phyloP scores from a whole-genome alignment of 2,888 invertebrate species.

The Adelognathus sp. region DNA sequence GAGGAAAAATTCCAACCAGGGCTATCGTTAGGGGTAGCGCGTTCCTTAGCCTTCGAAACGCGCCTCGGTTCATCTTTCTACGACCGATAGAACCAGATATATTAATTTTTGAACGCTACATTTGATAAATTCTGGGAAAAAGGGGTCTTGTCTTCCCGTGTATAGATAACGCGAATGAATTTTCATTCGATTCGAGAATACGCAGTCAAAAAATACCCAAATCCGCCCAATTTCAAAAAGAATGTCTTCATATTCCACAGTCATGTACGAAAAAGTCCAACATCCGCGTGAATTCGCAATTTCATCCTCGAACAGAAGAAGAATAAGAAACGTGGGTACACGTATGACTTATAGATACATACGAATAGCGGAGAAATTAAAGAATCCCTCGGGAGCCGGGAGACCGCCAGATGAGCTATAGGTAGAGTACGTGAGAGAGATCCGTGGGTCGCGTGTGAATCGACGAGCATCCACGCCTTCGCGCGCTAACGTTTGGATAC shows the following conservation, averaged over 20 bases:
- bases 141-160: no score
- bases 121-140: no score
- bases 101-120: no score
- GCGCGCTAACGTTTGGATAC: constrained; percentile 47
- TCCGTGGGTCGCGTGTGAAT: constrained; percentile 77
- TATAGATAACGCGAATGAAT: no score
- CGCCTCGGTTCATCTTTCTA: no score
- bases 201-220: not conserved
- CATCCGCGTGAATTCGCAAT: constrained; percentile 49
- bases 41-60: no score
- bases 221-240: not conserved
- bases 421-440: constrained; percentile 41
- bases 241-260: constrained; percentile 13
- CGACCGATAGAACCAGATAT: no score
- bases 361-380: constrained; percentile 47
- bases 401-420: constrained; percentile 49
- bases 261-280: constrained; percentile 19
- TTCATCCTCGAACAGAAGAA: constrained; percentile 6
- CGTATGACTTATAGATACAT: constrained; percentile 28
- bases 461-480: constrained; percentile 69
- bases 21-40: no score
- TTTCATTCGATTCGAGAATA: not conserved
- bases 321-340: constrained; percentile 47
- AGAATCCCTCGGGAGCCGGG: constrained; percentile 50
- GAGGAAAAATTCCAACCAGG: no score